Evolutionary conservation across 2,113 vertebrate genomes (phyloP), one percentile per base, ranked within the genome.

Genomic region (Empidonax alnorum): DNA sequence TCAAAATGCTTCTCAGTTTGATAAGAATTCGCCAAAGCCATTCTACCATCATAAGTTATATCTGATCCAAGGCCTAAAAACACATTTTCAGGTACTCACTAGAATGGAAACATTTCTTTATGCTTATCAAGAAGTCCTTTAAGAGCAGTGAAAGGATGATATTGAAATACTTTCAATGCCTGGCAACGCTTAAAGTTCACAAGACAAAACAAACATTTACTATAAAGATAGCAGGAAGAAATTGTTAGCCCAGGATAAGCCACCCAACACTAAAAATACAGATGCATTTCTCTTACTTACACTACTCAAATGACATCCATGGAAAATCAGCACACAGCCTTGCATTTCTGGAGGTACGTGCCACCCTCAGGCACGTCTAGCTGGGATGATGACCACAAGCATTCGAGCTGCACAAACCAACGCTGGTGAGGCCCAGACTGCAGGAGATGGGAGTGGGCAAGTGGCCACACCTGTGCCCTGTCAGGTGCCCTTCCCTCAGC

Each of bases 261-360:
- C 56, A 50, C 13, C 39, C 14, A 23, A 46, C 17, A n/a, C 39
- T 24, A 28, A 35, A 47, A 41, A 50, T 18, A 42, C 3, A 18
- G 1, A 1, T 0, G 7, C 17, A 12, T 37, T 81, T 87, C 62
- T 47, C 69, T 30, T 33, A 21, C 8, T 22, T 3, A 25, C 0
- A 2, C 30, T 16, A 6, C 0, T 14, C 12, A 55, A 47, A 20
- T 1, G 4, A 17, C 1, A 2, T 6, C 73, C 21, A 31, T 0
- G 1, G 49, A 39, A 50, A n/a, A 53, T 0, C 24, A 24, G 2
- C 14, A 5, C 1, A 4, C 14, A 61, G 28, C n/a, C 23, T 20
- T 0, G 6, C 6, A 1, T 9, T 14, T 9, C 58, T 15, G 53
- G 20, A 31, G 25, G 25, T 2, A 19, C 17, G 0, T 2, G 6